phyloP scores from a whole-genome alignment of 2,113 vertebrate genomes.

The Pyrgilauda ruficollis region DNA sequence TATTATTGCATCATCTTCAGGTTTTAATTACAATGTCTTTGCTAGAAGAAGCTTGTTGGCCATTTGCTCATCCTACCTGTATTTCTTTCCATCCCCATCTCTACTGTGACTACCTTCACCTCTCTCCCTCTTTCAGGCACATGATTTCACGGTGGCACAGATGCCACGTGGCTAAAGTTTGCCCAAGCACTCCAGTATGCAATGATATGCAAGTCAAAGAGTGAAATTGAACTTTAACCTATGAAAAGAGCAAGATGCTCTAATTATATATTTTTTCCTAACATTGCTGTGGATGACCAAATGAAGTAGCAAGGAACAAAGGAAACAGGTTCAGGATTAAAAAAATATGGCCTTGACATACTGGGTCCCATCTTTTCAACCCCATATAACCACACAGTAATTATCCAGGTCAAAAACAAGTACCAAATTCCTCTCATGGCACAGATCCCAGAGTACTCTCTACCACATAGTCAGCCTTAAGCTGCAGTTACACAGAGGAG shows the following conservation, averaged over 20 bases:
- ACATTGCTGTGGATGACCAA: background rate
- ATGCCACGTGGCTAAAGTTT: background rate
- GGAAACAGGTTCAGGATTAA: background rate
- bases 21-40: background rate
- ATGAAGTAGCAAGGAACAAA: background rate
- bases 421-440: background rate
- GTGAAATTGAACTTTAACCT: background rate
- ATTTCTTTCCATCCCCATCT: background rate
- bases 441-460: background rate
- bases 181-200: background rate
- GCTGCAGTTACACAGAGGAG: background rate
- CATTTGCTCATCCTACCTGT: background rate
- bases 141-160: background rate
- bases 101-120: background rate
- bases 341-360: background rate
- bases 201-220: background rate
- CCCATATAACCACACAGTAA: background rate
- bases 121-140: background rate
- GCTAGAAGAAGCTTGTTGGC: background rate
- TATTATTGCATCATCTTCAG: background rate
- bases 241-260: background rate
- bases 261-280: background rate
- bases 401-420: background rate
- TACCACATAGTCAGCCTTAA: background rate
- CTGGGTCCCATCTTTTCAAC: background rate